These are phyloP conservation scores for Oenanthe oenanthe DNA, from an alignment of 2,113 vertebrate species.

Conservation along the genomic window DNA sequence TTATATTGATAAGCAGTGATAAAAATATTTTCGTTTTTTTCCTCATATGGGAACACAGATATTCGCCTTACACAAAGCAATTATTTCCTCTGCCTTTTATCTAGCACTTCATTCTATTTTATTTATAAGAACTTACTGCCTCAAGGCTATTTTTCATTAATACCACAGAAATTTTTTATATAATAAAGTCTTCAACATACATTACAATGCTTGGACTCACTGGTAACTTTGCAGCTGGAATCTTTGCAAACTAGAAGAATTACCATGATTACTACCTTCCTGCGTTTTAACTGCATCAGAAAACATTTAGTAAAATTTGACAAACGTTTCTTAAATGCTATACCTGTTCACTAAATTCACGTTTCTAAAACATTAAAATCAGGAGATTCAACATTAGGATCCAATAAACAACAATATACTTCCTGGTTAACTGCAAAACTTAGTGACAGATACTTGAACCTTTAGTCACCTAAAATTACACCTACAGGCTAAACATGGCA, in stretches of 20 bases:
- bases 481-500: fast-evolving
- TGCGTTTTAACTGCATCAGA: not conserved
- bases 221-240: not conserved
- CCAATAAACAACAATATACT: not conserved
- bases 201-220: not conserved
- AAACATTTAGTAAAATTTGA: not conserved
- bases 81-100: not conserved
- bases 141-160: not conserved
- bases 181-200: not conserved
- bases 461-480: not conserved
- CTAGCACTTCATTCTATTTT: not conserved
- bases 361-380: not conserved
- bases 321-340: not conserved
- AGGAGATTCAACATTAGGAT: not conserved
- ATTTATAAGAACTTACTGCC: not conserved
- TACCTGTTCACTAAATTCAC: not conserved
- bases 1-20: not conserved
- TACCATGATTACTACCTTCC: not conserved
- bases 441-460: not conserved
- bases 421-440: not conserved
- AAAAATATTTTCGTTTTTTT: not conserved
- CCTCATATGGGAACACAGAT: not conserved
- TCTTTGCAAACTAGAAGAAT: not conserved
- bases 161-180: not conserved
- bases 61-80: not conserved